Evolutionary conservation across 2,888 invertebrate genomes (phyloP), one percentile per base, ranked within the genome.

Genomic region (Watsonalla cultraria): DNA sequence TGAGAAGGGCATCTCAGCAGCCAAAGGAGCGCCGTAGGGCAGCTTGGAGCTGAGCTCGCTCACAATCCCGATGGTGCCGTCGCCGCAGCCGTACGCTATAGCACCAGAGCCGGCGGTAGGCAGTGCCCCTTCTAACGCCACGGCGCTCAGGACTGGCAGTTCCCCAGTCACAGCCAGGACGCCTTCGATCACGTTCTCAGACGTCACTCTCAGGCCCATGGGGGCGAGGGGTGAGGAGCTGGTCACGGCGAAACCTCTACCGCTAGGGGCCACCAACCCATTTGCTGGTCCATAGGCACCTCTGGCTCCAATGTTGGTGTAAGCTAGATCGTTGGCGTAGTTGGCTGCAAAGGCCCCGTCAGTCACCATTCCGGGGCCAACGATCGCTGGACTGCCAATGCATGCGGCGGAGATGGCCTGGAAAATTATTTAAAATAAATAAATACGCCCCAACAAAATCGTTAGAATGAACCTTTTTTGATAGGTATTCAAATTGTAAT

Each of bases 171-270:
- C 68, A 8, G 58, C 56, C 13, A 76, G 51, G 6, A 56, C 51
- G 0, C 74, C 77, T 46, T 64, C 68, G 45, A 74, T 66, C 0
- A 53, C 61, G 57, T 74, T 71, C 46, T 74, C 72, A 35, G 74
- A 72, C 6, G 64, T 52, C 6, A 77, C 62, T 5, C 66, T 60
- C 5, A 77, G 52, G 11, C 77, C 76, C 42, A 56, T 62, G 5
- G 71, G 70, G 4, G 65, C 53, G 34, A 71, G 56, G 7, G 67
- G 65, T 5, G 72, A 72, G 13, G 62, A 53, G 54, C 65, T 67
- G 45, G 70, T 58, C 15, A 66, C 60, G 0, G 55, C 47, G 35
- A 72, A 55, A 5, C 62, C 35, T n/a, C 48, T 54, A 13, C 59
- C 59, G 49, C 55, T 58, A 15, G 51, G 11, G 11, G 51, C 45